Base-by-base conservation (phyloP, 2,797 vertebrate species). In the Remorina albescens region DNA sequence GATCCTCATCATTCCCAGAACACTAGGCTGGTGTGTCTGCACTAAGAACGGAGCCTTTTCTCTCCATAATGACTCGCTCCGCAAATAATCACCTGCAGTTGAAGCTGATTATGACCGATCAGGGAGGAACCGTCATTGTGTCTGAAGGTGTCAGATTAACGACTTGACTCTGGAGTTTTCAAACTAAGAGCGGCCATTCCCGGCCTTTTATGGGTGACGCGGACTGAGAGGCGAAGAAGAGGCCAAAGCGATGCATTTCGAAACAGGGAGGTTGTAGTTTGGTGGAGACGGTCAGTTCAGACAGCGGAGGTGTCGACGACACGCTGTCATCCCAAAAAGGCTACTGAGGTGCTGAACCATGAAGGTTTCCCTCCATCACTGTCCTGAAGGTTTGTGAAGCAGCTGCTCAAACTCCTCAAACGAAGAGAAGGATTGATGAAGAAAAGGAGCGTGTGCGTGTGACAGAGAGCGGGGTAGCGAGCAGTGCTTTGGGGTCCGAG, bases 361-460 rank as follows among this genome's bases (percentile, higher is more conserved):
- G 86, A 91, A 77, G 86, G 74, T 19, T 84, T 80, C 75, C 86
- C 86, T 86, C 85, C 51, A 67, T 90, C 92, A 88, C 88, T 88
- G 90, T 86, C 78, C 69, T 72, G 56, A 30, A 51, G 83, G 63
- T 64, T 91, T 91, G 91, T 94, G 88, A 82, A 83, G 82, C 54
- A 89, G 88, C 89, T 95, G 94, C 92, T 94, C 80, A 44, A 70
- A 87, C 92, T 89, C 91, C 90, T 88, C 89, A 92, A 94, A 88
- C 53, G 68, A 49, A 55, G 73, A 47, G 78, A 70, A 37, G 67
- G 70, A 78, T 63, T 81, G 88, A 88, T 78, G 78, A 83, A 86
- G 85, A 87, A 72, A 77, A 77, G 37, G 74, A 86, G 68, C 67
- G 61, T 56, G 46, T 76, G 75, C 73, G 73, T 49, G 63, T 67